These are phyloP conservation scores for Psococerastis gibbosa DNA, from an alignment of 2,888 invertebrate genomes.

Conservation along the genomic window DNA sequence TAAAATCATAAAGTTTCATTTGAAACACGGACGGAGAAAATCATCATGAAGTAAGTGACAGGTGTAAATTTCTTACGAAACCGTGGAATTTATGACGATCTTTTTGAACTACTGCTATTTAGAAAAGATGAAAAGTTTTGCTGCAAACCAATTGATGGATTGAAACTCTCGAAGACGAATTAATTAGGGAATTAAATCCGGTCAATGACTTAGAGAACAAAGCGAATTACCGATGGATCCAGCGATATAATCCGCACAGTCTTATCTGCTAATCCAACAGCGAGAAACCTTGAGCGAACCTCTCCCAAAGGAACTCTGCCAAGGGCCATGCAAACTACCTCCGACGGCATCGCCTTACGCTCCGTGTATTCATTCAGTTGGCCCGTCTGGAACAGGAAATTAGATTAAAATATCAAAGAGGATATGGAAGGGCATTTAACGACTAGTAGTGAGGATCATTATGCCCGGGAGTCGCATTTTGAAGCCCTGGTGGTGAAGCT, in stretches of 20 bases:
- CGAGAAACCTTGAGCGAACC: conserved; percentile 85
- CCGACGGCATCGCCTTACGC: conserved; percentile 86
- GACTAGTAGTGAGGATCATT: too few relatives aligned
- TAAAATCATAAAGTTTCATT: conserved; percentile 14
- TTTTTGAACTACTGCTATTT: too few relatives aligned
- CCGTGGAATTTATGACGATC: too few relatives aligned
- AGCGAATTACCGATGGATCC: conserved; percentile 83
- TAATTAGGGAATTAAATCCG: too few relatives aligned
- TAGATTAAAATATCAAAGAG: conserved; percentile 14
- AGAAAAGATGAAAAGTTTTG: too few relatives aligned
- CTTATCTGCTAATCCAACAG: conserved; percentile 88
- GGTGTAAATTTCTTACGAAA: too few relatives aligned
- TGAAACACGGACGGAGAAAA: conserved; percentile 11
- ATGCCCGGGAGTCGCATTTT: too few relatives aligned
- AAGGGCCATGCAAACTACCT: conserved; percentile 96
- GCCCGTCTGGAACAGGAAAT: conserved; percentile 55
- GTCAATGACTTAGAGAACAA: too few relatives aligned
- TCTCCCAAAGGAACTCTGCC: conserved; percentile 91
- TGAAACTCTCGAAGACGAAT: too few relatives aligned
- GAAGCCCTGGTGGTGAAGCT: too few relatives aligned
- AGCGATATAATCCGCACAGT: conserved; percentile 95
- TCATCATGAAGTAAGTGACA: conserved; percentile 10
- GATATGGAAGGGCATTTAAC: neutral
- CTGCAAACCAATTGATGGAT: too few relatives aligned
- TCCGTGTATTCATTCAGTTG: conserved; percentile 97